These are phyloP conservation scores for Etheostoma perlongum DNA, from an alignment of 2,797 vertebrate species.

Conservation along the genomic window DNA sequence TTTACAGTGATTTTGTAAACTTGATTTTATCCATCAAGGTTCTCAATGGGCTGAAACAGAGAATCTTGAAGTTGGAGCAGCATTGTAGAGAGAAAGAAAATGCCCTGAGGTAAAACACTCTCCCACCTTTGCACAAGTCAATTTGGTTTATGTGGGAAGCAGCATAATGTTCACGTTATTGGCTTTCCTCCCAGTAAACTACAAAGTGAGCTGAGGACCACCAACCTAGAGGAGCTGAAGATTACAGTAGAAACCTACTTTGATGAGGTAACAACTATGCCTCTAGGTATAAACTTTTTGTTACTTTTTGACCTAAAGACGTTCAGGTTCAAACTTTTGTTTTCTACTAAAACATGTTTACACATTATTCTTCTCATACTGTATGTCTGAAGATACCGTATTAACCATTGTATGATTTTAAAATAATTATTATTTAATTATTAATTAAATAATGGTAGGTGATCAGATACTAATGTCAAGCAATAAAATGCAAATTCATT, in stretches of 20 bases:
- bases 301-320: not conserved
- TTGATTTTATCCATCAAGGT: slow-evolving; percentile 79
- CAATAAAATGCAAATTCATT: too few relatives aligned
- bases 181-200: slow-evolving; percentile 85
- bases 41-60: slow-evolving; percentile 90
- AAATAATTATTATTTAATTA: too few relatives aligned
- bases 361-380: too few relatives aligned
- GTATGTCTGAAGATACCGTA: too few relatives aligned
- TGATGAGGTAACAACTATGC: slow-evolving; percentile 87
- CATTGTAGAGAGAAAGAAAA: slow-evolving; percentile 93
- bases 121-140: not conserved
- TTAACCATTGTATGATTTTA: too few relatives aligned
- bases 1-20: not conserved
- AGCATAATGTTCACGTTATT: not conserved
- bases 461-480: too few relatives aligned
- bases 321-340: too few relatives aligned
- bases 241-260: slow-evolving; percentile 91
- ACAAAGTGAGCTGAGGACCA: slow-evolving; percentile 90
- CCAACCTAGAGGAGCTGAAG: slow-evolving; percentile 91
- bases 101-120: slow-evolving; percentile 83
- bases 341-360: too few relatives aligned
- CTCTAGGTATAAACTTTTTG: not conserved
- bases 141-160: not conserved
- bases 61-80: slow-evolving; percentile 91
- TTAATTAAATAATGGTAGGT: too few relatives aligned